Base-by-base conservation (phyloP, 1,140 invertebrate genomes). In the Drosophila simulans region DNA sequence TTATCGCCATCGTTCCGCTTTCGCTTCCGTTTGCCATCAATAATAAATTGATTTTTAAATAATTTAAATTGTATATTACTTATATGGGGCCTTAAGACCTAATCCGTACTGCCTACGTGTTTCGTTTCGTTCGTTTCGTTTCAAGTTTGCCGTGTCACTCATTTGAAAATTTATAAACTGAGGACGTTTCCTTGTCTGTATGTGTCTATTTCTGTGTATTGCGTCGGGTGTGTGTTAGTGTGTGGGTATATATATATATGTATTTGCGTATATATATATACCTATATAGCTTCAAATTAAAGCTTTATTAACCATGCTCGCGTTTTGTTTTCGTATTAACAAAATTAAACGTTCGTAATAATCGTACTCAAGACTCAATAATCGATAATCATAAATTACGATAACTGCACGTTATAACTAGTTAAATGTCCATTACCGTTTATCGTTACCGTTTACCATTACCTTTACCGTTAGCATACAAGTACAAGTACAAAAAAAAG, bases 221-320 rank as follows among this genome's bases (percentile, higher is more conserved):
- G 37, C 13, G 37, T 48, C 31, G 8, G 40, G 42, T 54, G 57
- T 42, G 40, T 25, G 22, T 31, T 12, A 31, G 15, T 49, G 35
- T 54, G 25, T 57, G 13, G 10, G 34, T 43, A n/a, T 64, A 15
- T 71, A 59, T 55, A 31, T 71, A 62, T 71, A 72, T 70, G 65
- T 76, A 74, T 77, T 55, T 70, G 68, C 74, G 51, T 60, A 56
- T 72, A 69, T 86, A 76, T 79, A 83, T 83, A 88, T 69, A 65
- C 58, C 78, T 89, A 80, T 83, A 84, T 91, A 91, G 91, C 88
- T 91, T 90, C 83, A 91, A 91, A 91, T 91, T 91, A 91, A 91
- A 91, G 90, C 90, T 91, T 91, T 91, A 90, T 91, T 91, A 91
- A 91, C 90, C 90, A 91, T 91, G 90, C 90, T 91, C 86, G 90